Base-by-base conservation (phyloP, 2,888 invertebrate species). In the Rotaria socialis region DNA sequence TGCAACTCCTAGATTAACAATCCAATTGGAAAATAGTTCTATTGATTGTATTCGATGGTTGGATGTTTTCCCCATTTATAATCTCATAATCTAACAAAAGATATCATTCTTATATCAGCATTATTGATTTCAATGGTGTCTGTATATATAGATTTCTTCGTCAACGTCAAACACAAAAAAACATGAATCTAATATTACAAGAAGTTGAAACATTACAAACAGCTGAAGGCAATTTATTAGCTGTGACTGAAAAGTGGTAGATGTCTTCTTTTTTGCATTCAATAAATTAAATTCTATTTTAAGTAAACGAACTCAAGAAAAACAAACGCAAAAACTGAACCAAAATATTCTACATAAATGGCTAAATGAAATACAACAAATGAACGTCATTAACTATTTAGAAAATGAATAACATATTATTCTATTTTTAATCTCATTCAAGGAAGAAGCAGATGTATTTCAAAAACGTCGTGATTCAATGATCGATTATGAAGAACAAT, bases 401-500 rank as follows among this genome's bases (percentile, higher is more conserved):
- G 14, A 8, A 2, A 60, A 11, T 60, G 5, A 60, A 27, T 27
- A 60, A 7, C 24, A 8, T 56, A 8, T 56, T 14, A 8, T 60
- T 60, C 4, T 24, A n/a, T 6, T 41, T 5, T 22, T 47, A 7
- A 75, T 24, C 58, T 41, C 8, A 52, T 24, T 47, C 47, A 35
- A 84, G 86, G 35, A 55, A n/a, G 85, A 86, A 52, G 86, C 85
- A 35, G 85, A 86, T 58, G n/a, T 52, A n/a, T 85, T 86, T 24
- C 75, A 35, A 27, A 75, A 85, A 84, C 22, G 43, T n/a, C 75
- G 85, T 47, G 86, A 86, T 58, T 60, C 74, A 75, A 58, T 85
- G 11, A 7, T 55, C 47, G 85, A 85, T 60, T 80, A 85, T 56
- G 56, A 85, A 19, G 84, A 58, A 50, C 43, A 85, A 43, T 84